These are phyloP conservation scores for Drosophila mulleri DNA, from an alignment of 2,888 invertebrate species.

Conservation along the genomic window DNA sequence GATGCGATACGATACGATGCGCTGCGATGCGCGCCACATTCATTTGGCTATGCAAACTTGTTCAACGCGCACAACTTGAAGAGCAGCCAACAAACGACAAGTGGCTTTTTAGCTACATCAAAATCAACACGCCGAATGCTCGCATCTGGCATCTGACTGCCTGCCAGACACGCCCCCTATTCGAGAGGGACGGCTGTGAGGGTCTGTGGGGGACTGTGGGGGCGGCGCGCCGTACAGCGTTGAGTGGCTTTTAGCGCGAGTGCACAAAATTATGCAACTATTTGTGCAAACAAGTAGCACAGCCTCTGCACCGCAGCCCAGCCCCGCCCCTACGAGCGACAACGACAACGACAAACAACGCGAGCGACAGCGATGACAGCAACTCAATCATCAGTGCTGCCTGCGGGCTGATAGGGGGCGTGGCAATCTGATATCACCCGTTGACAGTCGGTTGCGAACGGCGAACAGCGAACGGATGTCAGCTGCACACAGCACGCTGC, in stretches of 20 bases:
- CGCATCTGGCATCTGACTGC: conserved; percentile 33
- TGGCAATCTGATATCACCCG: conserved; percentile 13
- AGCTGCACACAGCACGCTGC: conserved; percentile 18
- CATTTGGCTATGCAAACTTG: conserved; percentile 77
- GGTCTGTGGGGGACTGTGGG: too few relatives aligned
- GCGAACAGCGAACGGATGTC: conserved; percentile 29
- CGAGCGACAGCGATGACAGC: conserved; percentile 44
- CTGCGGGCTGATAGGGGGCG: conserved; percentile 14
- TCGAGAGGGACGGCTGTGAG: neutral
- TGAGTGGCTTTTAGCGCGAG: conserved; percentile 71
- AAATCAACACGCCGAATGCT: conserved; percentile 66
- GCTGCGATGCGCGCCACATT: conserved; percentile 41
- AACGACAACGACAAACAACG: conserved; percentile 13
- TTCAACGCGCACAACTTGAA: conserved; percentile 69
- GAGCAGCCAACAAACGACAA: conserved; percentile 62
- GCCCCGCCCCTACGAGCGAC: conserved; percentile 1
- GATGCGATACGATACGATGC: neutral
- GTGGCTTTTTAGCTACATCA: conserved; percentile 78
- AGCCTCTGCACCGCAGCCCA: conserved; percentile 11
- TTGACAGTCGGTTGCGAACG: conserved; percentile 3
- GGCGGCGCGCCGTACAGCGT: conserved; percentile 3
- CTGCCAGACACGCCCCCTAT: conserved; percentile 7
- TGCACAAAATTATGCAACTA: conserved; percentile 75
- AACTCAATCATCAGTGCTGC: conserved; percentile 47
- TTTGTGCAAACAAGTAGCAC: conserved; percentile 67